Conservation (phyloP, 2,888 invertebrate genomes). For the Listrodromus nycthemerus region DNA sequence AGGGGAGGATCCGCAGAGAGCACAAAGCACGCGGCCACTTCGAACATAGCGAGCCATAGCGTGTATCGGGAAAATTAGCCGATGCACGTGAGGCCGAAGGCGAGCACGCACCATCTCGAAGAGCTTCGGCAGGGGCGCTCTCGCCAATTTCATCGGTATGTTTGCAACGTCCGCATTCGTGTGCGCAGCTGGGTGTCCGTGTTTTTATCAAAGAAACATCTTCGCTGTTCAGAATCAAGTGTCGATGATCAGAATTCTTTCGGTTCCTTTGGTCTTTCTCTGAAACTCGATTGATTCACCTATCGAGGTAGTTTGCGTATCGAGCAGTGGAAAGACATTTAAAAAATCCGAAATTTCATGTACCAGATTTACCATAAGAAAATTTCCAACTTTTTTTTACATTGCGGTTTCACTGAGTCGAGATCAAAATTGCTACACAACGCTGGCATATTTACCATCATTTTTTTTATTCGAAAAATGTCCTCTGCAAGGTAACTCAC, state of each 20-base stretch:
- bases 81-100: conserved; percentile 76
- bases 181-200: background rate
- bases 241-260: background rate
- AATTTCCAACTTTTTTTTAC: too few species aligned
- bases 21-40: conserved; percentile 33
- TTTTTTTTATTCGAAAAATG: background rate
- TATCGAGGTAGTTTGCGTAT: background rate
- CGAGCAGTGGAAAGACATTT: too few species aligned
- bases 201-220: conserved; percentile 5
- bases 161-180: background rate
- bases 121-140: conserved; percentile 37
- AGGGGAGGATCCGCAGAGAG: conserved; percentile 19
- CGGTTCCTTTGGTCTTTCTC: background rate
- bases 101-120: conserved; percentile 74
- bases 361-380: too few species aligned
- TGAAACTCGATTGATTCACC: background rate
- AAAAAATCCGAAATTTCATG: too few species aligned
- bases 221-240: background rate
- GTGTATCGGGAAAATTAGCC: conserved; percentile 77
- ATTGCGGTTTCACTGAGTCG: background rate
- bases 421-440: background rate
- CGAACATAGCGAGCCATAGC: conserved; percentile 54
- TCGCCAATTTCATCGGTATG: conserved; percentile 45
- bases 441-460: background rate
- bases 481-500: conserved; percentile 11